Evolutionary conservation across 2,888 invertebrate species (phyloP).

Genomic region (Andrena praecox): DNA sequence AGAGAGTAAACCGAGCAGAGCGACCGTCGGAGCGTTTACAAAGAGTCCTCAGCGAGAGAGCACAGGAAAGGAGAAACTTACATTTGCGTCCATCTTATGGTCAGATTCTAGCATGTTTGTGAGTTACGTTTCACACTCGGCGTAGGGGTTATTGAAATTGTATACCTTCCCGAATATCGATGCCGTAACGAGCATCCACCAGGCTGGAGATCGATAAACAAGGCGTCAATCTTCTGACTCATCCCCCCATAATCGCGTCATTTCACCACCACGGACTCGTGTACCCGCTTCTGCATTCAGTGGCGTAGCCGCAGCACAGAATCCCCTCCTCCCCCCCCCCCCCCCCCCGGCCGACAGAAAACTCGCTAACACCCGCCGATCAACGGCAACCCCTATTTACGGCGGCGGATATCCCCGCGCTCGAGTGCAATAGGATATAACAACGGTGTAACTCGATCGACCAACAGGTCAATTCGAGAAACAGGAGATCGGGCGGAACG

Average conservation of each 20-base stretch:
- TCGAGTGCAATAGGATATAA: not conserved
- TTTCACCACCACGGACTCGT: conserved; percentile 53
- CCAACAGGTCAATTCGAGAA: not conserved
- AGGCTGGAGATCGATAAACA: conserved; percentile 71
- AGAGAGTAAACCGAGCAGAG: not conserved
- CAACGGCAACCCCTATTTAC: conserved; percentile 39
- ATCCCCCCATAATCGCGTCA: conserved; percentile 70
- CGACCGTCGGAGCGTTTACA: not conserved
- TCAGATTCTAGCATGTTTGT: too few species aligned
- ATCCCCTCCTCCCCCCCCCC: conserved; percentile 28
- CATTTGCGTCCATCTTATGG: not conserved
- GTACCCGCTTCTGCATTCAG: conserved; percentile 54
- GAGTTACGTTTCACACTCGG: not conserved
- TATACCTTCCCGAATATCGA: conserved; percentile 27
- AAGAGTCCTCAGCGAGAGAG: not conserved
- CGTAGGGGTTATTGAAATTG: conserved; percentile 3
- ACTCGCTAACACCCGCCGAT: conserved; percentile 25
- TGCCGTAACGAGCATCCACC: conserved; percentile 51
- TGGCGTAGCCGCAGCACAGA: conserved; percentile 51
- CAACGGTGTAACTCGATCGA: not conserved
- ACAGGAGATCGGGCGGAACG: too few species aligned
- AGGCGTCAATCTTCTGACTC: conserved; percentile 75
- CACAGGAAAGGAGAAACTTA: not conserved
- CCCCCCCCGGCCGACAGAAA: conserved; percentile 21
- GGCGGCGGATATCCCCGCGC: not conserved